Evolutionary conservation across 2,888 invertebrate genomes (phyloP).

Genomic region (Scaptomyza cyrtandrae): DNA sequence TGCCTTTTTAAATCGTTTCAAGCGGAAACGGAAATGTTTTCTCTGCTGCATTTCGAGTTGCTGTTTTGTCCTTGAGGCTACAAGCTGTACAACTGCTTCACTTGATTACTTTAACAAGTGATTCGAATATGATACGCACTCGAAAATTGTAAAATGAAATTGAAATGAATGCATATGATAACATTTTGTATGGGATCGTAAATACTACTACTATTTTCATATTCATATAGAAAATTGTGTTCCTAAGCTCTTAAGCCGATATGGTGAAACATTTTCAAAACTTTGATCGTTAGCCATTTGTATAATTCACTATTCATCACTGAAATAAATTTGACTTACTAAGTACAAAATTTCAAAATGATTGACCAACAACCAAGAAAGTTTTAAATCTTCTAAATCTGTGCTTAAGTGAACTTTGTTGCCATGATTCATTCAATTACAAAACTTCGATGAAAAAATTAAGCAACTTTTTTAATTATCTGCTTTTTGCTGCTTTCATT

Average conservation of each 20-base stretch:
- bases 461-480: neutral
- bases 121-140: constrained; percentile 12
- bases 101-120: constrained; percentile 22
- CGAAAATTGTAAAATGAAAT: neutral
- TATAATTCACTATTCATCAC: neutral
- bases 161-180: neutral
- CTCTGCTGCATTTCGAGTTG: constrained; percentile 32
- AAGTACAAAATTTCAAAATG: neutral
- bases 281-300: too few species aligned
- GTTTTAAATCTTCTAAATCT: neutral
- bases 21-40: constrained; percentile 57
- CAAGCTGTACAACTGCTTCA: constrained; percentile 4
- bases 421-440: neutral
- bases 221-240: neutral
- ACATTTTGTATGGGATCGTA: neutral
- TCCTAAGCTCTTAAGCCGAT: neutral
- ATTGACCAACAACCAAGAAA: too few species aligned
- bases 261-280: too few species aligned
- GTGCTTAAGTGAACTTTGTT: neutral
- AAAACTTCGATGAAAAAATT: neutral
- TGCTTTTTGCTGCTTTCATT: neutral
- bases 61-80: constrained; percentile 12
- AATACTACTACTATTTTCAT: neutral
- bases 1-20: neutral
- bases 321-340: neutral